Evolutionary conservation across 2,113 vertebrate species (phyloP).

Genomic region (Myrmecophaga tridactyla): DNA sequence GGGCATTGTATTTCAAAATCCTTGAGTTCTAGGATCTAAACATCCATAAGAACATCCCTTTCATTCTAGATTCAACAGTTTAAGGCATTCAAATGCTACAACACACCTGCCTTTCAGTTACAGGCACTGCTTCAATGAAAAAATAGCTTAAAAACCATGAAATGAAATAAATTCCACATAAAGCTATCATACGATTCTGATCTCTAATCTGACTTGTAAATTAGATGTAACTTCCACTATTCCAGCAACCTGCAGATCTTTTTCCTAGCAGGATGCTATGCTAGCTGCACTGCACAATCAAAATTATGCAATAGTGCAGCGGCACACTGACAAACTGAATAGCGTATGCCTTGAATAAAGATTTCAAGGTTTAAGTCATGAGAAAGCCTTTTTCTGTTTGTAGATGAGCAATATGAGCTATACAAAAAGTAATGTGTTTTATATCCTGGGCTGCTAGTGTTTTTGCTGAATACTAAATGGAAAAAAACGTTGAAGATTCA

Average conservation of each 20-base stretch:
- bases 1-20: conserved; percentile 33
- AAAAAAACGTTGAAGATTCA: background rate
- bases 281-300: background rate
- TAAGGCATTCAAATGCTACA: conserved; percentile 22
- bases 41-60: conserved; percentile 25
- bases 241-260: background rate
- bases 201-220: conserved; percentile 69
- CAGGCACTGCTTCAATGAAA: conserved; percentile 11
- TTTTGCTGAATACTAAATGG: conserved; percentile 21
- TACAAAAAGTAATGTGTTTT: conserved; percentile 54
- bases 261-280: background rate
- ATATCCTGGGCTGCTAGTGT: background rate
- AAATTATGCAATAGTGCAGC: background rate
- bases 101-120: conserved; percentile 45
- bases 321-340: background rate
- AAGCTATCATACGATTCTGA: conserved; percentile 40
- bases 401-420: background rate
- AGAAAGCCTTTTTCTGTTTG: conserved; percentile 28
- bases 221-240: conserved; percentile 44
- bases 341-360: background rate
- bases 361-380: conserved; percentile 50
- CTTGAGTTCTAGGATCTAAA: background rate
- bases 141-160: conserved; percentile 50
- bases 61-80: conserved; percentile 31
- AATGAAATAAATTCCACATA: conserved; percentile 62